phyloP scores from a whole-genome alignment of 2,888 invertebrate species.

The Sinhomidia bicolor region DNA sequence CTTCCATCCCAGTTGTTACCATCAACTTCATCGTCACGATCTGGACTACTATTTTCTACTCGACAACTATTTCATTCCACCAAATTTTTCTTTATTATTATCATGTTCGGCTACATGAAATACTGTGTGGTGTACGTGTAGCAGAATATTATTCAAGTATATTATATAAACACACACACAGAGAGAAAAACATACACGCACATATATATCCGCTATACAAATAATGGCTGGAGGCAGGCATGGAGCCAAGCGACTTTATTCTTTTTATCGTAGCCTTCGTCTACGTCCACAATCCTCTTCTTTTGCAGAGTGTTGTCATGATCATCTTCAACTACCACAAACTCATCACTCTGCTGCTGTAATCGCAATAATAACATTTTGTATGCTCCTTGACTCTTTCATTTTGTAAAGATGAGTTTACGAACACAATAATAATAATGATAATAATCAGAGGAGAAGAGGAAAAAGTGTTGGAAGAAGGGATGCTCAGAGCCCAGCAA shows the following conservation, averaged over 20 bases:
- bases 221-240: constrained; percentile 3
- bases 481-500: neutral
- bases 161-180: neutral
- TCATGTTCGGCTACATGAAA: neutral
- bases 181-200: neutral
- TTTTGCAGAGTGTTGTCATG: neutral
- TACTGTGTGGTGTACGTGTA: neutral
- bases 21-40: constrained; percentile 24
- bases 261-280: neutral
- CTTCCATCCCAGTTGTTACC: constrained; percentile 29
- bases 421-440: constrained; percentile 20
- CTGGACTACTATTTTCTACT: neutral
- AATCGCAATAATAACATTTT: constrained; percentile 31
- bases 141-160: neutral
- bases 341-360: neutral
- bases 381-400: constrained; percentile 8
- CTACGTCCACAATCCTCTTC: neutral
- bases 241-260: constrained; percentile 16
- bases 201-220: too few species aligned
- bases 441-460: neutral
- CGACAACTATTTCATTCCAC: constrained; percentile 9
- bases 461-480: neutral
- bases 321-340: neutral
- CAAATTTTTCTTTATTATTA: neutral
- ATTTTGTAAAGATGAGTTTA: constrained; percentile 26